Conservation (phyloP, 2,797 vertebrate genomes). For the Heterohyrax brucei region DNA sequence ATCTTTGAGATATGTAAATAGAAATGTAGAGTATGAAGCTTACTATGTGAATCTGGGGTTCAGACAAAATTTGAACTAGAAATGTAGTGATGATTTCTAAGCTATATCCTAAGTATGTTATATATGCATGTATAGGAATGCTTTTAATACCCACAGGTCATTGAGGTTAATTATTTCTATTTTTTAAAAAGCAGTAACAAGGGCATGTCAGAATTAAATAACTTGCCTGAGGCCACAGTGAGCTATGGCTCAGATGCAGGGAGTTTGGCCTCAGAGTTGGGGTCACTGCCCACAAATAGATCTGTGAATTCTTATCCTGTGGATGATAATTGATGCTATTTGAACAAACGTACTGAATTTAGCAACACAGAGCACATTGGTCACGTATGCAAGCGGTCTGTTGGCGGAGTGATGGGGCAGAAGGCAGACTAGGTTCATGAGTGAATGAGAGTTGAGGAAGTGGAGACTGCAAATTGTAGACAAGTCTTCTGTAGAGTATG, state of each 20-base stretch:
- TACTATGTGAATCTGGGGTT: neutral
- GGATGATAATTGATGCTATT: neutral
- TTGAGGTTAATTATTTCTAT: constrained; percentile 30
- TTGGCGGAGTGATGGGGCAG: neutral
- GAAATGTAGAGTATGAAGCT: neutral
- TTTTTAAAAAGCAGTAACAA: neutral
- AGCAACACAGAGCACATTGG: neutral
- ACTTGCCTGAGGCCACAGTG: neutral
- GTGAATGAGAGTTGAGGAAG: neutral
- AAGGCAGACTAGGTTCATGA: neutral
- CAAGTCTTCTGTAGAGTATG: neutral
- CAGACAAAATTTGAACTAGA: neutral
- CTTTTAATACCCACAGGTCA: neutral
- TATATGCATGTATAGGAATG: neutral
- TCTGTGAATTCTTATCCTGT: constrained; percentile 12
- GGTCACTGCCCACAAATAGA: neutral
- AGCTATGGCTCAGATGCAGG: neutral
- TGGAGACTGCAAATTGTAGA: neutral
- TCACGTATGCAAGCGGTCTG: neutral
- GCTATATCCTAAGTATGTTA: neutral
- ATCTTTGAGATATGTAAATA: neutral
- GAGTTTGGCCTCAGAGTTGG: neutral
- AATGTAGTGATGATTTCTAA: neutral
- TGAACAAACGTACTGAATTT: neutral
- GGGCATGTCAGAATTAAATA: too few species aligned